These are phyloP conservation scores for Aspiorhynchus laticeps DNA, from an alignment of 2,113 vertebrate species.

Conservation along the genomic window DNA sequence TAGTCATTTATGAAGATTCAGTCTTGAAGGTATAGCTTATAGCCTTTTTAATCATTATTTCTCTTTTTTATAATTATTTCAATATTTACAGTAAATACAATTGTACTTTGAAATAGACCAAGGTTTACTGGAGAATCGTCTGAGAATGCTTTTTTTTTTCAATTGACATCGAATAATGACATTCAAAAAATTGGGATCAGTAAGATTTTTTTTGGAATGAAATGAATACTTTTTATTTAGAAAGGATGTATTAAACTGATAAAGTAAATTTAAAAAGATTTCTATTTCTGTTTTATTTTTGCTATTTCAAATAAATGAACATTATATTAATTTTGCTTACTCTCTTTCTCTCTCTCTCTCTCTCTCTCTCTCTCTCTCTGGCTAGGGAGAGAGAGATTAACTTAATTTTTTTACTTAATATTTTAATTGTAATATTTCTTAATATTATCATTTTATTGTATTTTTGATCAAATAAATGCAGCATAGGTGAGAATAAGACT, in stretches of 20 bases:
- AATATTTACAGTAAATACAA: not conserved
- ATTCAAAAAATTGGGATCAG: not conserved
- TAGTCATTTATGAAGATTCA: constrained; percentile 89
- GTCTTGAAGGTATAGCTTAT: constrained; percentile 81
- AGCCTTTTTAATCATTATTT: not conserved
- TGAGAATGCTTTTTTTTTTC: not conserved
- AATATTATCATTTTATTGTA: not conserved
- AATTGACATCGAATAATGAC: not conserved
- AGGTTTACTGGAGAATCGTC: not conserved
- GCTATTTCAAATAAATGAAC: no score
- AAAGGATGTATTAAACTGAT: not conserved
- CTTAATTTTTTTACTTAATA: no score
- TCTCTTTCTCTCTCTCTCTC: no score
- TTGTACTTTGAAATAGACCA: not conserved
- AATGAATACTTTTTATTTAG: not conserved
- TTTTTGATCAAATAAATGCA: not conserved
- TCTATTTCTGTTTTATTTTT: no score
- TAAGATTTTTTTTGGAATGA: not conserved
- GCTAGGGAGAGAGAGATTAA: no score
- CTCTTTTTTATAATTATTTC: not conserved
- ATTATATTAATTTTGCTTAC: no score
- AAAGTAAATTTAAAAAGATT: no score
- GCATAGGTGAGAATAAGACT: not conserved
- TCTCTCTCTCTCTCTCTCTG: no score
- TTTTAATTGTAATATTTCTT: not conserved